Base-by-base conservation (phyloP, 2,113 vertebrate species). In the Alligator sinensis region DNA sequence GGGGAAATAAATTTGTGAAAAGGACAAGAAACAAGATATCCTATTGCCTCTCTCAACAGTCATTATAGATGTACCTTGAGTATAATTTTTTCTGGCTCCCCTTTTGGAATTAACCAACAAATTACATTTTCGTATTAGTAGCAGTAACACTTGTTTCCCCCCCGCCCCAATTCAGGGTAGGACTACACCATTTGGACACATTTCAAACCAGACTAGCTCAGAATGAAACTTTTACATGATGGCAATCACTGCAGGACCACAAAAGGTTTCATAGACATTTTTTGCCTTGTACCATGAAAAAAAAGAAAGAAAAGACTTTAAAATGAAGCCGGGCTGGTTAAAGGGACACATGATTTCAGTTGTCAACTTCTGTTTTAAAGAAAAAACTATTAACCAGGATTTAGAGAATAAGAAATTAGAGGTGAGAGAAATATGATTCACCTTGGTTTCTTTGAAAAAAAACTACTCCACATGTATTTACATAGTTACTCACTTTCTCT, bases 251-350 rank as follows among this genome's bases (percentile, higher is more conserved):
- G 68, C 18, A 70, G n/a, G 66, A 7, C 55, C 11, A 1, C 59
- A 57, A 38, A 13, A 34, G 30, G 8, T 59, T 3, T 77, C 5
- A 34, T 0, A 0, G 0, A 81, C 30, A 11, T 6, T 72, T 22
- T 47, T 64, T 80, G 14, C 5, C 12, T 17, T 61, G 10, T 0
- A 47, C 4, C 74, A 83, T 62, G 17, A 38, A 54, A 19, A 80
- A 79, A 62, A 47, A 25, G 19, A 1, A 34, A 0, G 1, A 21
- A 28, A 25, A 11, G 4, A 19, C 16, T 16, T 57, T 7, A 0
- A 1, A 78, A 27, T 82, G 5, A 30, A 78, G 10, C 11, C 17
- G 87, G 58, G 77, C 19, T 3, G 55, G 57, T 17, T n/a, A 78
- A 79, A 92, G 27, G 10, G 24, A 70, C 3, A 2, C 22, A n/a